Evolutionary conservation across 2,113 vertebrate genomes (phyloP), one percentile per base, ranked within the genome.

Genomic region (Coptodon rendalli): DNA sequence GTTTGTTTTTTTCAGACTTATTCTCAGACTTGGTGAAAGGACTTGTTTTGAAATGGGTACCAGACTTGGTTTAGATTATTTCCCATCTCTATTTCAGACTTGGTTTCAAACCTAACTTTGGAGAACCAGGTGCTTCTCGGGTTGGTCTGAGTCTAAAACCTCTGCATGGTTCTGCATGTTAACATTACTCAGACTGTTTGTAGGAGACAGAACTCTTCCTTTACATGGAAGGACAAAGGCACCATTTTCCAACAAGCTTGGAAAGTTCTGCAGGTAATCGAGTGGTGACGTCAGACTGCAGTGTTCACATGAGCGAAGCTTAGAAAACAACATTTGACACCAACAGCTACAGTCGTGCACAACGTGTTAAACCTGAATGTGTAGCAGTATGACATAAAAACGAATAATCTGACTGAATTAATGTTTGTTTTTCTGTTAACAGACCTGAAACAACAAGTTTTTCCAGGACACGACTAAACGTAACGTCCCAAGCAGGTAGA

Each of bases 331-430:
- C 31, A 36, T 36, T 36, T 22, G 34, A 66, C 34, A 2, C 4
- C 61, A 22, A n/a, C 34, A 7, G 63, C 61, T 38, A 11, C 61
- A 43, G 66, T 43, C n/a, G 8, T 24, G 66, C 36, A 68, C 40
- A 9, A 40, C 1, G 2, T 24, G 38, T 71, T 71, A 24, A 73
- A 27, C 40, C 38, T 36, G 17, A 66, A 66, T 66, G 61, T 43
- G 19, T n/a, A 5, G 34, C 29, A 38, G 6, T 66, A 0, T 38
- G 0, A 38, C 34, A 22, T 22, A 40, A 38, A 68, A 13, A 59
- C 2, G 0, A 59, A 9, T 13, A 56, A 57, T 22, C 52, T 53
- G 52, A 22, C 19, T 36, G 9, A 36, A 63, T 66, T n/a, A 29
- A 38, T n/a, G 31, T 66, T 52, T 11, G 9, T 3, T 17, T 48